Evolutionary conservation across 1,140 invertebrate species (phyloP), one percentile per base, ranked within the genome.

Genomic region (Sitodiplosis mosellana): DNA sequence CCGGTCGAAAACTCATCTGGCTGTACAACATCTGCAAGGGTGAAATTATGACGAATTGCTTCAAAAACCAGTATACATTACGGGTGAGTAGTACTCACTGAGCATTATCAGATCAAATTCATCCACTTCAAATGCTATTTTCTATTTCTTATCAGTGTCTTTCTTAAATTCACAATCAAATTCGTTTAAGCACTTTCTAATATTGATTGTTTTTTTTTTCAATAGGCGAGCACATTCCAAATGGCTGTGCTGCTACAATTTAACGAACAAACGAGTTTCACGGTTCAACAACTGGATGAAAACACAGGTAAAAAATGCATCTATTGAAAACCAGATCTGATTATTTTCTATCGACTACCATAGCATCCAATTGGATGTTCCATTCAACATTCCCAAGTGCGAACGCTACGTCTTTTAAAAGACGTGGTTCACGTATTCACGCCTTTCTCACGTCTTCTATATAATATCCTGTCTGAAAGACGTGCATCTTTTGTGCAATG

Each of bases 21-120:
- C 68, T 98, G 18, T 96, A 94, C 63, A 87, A 95, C 59, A 92
- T 96, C 83, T 96, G 88, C 48, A 96, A 97, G 70, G 95, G 95
- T 22, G 95, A 99, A 69, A 69, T 99, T 7, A 78, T 87, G 52
- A 95, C 93, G 43, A 93, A 95, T 69, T 96, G 91, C 66, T 98
- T 96, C 61, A 83, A 82, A 61, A 87, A 85, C 64, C 77, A 80
- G 73, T 83, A 67, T 48, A 55, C 60, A 4, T 51, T 64, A 45
- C 62, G 64, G 38, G 48, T 49, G 46, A 44, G n/a, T 3, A 19
- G 4, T 20, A 21, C 14, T 17, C n/a, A n/a, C n/a, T n/a, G n/a
- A n/a, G n/a, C n/a, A 17, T 22, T 33, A 37, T 19, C 8, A 19
- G 15, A 10, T 37, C 22, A 15, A 34, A 10, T 43, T 17, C n/a